Base-by-base conservation (phyloP, 1,140 invertebrate species). In the Drepana arcuata region DNA sequence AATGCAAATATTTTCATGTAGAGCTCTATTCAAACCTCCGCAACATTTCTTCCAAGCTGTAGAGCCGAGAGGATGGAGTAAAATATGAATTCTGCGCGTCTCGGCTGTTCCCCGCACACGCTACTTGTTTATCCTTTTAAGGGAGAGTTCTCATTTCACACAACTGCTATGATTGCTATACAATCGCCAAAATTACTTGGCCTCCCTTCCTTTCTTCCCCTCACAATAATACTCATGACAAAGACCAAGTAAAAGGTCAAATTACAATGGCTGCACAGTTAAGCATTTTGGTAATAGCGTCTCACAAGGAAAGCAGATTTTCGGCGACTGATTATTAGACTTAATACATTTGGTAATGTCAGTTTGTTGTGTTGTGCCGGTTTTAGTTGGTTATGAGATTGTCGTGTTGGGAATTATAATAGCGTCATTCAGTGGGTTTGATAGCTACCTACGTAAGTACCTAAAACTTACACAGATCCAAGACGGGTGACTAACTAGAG, bases 81-180 rank as follows among this genome's bases (percentile, higher is more conserved):
- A 79, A 82, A 82, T 84, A 84, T 78, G 68, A 77, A 75, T 74
- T 65, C 66, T 50, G 54, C 59, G 64, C 55, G 66, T 64, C 55
- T 65, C 50, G 61, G 78, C 62, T 73, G 63, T 84, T 83, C 55
- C 61, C 47, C 60, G 65, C 81, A 84, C 79, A 78, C 81, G 81
- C 69, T 79, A 74, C 75, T 83, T 82, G 79, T 80, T 84, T 84
- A 82, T 83, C 67, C 69, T 77, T 67, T 68, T 64, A 68, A 78
- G 78, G 78, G 71, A 68, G 73, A 70, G 59, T 77, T 73, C 75
- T 83, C 78, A 81, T 84, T 80, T 69, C 70, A 79, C 52, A 61
- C 71, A 71, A 75, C 71, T 68, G 73, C 71, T 69, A 69, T 74
- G 78, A 84, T 80, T 79, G 68, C 63, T 66, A 53, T 60, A 65